phyloP scores from a whole-genome alignment of 2,113 vertebrate genomes.

The Beaufortia kweichowensis region DNA sequence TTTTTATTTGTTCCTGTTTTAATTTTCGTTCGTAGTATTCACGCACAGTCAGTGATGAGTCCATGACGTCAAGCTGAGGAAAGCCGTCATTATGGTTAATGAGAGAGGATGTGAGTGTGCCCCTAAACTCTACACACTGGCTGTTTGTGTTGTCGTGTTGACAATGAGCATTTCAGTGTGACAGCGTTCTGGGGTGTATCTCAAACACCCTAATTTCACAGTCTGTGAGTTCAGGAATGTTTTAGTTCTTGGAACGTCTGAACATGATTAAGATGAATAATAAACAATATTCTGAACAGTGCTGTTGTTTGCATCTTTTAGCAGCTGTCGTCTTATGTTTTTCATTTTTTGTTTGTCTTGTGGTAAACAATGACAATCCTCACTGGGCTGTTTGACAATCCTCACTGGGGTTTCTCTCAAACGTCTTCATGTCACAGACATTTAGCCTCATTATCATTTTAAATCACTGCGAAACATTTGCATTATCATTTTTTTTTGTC shows the following conservation, averaged over 20 bases:
- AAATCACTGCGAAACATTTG: too few relatives aligned
- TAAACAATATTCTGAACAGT: not conserved
- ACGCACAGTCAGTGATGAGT: not conserved
- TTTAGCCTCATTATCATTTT: not conserved
- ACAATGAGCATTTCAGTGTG: conserved; percentile 46
- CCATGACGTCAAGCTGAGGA: not conserved
- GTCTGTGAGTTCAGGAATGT: not conserved
- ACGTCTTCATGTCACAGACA: not conserved
- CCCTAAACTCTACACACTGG: conserved; percentile 58
- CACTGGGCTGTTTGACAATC: too few relatives aligned
- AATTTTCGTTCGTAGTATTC: not conserved
- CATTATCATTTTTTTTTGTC: too few relatives aligned
- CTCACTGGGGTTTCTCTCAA: too few relatives aligned
- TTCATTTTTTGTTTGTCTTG: not conserved
- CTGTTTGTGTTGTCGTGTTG: conserved; percentile 52
- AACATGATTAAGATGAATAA: not conserved
- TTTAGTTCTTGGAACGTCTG: not conserved
- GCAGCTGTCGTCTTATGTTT: too few relatives aligned
- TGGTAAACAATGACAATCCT: conserved; percentile 2
- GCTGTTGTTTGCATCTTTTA: not conserved
- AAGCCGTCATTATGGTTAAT: conserved; percentile 15
- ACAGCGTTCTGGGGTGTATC: not conserved
- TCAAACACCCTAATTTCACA: not conserved
- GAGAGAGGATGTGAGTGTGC: conserved; percentile 21
- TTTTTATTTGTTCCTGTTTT: not conserved